Conservation (phyloP, 2,113 vertebrate species). For the Mola mola region DNA sequence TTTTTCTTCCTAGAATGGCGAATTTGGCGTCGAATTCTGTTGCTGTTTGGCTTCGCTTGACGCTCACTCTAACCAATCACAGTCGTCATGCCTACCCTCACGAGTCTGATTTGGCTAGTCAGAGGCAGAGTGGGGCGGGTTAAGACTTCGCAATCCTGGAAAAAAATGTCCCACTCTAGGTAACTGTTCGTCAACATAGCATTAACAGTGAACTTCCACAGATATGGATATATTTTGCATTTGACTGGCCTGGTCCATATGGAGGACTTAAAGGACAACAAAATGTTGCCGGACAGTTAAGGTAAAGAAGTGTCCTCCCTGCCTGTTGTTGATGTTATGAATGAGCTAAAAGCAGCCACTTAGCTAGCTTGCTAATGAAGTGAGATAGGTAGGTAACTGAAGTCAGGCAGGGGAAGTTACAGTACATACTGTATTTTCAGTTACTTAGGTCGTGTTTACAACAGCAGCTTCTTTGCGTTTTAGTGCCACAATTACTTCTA, state of each 20-base stretch:
- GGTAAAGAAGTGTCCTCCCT: slow-evolving; percentile 19
- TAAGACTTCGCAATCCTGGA: not conserved
- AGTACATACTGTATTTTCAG: too few relatives aligned
- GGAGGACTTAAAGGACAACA: too few relatives aligned
- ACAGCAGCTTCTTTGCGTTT: too few relatives aligned
- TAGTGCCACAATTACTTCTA: too few relatives aligned
- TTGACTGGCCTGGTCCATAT: fast-evolving
- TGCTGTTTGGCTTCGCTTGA: not conserved
- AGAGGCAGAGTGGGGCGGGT: not conserved
- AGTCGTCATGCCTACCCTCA: not conserved
- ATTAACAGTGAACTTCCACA: not conserved
- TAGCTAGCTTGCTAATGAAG: slow-evolving; percentile 33
- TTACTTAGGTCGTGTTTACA: too few relatives aligned
- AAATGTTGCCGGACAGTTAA: not conserved
- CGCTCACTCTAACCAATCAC: not conserved
- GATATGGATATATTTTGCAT: too few relatives aligned
- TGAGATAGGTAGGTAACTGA: too few relatives aligned
- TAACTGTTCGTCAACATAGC: not conserved
- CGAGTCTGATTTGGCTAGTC: not conserved
- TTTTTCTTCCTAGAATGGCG: too few relatives aligned
- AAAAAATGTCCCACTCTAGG: not conserved
- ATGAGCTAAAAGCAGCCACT: not conserved
- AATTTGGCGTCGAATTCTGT: too few relatives aligned
- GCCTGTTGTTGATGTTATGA: not conserved
- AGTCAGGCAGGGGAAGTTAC: too few relatives aligned